Evolutionary conservation across 2,888 invertebrate genomes (phyloP).

Genomic region (Tenthredo livida): DNA sequence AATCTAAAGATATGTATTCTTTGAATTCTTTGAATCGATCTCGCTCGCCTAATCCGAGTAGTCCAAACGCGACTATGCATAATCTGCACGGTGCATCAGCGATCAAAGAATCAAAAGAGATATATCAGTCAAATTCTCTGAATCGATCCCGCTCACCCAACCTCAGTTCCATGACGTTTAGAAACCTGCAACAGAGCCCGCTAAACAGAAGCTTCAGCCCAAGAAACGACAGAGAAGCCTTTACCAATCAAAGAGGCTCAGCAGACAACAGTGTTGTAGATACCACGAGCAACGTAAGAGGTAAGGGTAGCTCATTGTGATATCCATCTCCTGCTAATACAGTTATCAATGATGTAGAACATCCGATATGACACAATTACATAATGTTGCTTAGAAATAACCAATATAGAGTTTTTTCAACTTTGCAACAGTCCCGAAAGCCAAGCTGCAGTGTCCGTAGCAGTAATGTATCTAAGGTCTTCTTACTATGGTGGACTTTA

Average conservation of each 20-base stretch:
- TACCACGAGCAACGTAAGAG: slow-evolving; percentile 75
- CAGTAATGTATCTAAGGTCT: not conserved
- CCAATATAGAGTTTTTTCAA: too few species aligned
- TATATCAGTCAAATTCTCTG: slow-evolving; percentile 69
- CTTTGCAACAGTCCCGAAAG: too few species aligned
- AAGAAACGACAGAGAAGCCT: slow-evolving; percentile 66
- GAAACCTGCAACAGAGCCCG: slow-evolving; percentile 69
- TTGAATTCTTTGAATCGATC: slow-evolving; percentile 65
- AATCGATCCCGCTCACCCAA: slow-evolving; percentile 70
- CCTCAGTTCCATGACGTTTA: slow-evolving; percentile 68
- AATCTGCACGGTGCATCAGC: slow-evolving; percentile 58
- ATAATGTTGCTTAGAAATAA: not conserved
- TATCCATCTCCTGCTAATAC: not conserved
- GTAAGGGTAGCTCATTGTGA: slow-evolving; percentile 55
- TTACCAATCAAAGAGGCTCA: slow-evolving; percentile 64
- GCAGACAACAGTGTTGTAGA: slow-evolving; percentile 72
- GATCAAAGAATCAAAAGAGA: slow-evolving; percentile 72
- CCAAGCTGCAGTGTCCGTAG: not conserved
- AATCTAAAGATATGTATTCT: slow-evolving; percentile 68
- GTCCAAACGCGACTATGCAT: slow-evolving; percentile 54
- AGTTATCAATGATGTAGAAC: not conserved
- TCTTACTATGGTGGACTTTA: not conserved
- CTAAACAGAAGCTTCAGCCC: slow-evolving; percentile 72
- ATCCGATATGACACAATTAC: not conserved
- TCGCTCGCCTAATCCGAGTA: slow-evolving; percentile 63